These are phyloP conservation scores for Erythrocercus mccallii DNA, from an alignment of 2,113 vertebrate genomes.

Conservation along the genomic window DNA sequence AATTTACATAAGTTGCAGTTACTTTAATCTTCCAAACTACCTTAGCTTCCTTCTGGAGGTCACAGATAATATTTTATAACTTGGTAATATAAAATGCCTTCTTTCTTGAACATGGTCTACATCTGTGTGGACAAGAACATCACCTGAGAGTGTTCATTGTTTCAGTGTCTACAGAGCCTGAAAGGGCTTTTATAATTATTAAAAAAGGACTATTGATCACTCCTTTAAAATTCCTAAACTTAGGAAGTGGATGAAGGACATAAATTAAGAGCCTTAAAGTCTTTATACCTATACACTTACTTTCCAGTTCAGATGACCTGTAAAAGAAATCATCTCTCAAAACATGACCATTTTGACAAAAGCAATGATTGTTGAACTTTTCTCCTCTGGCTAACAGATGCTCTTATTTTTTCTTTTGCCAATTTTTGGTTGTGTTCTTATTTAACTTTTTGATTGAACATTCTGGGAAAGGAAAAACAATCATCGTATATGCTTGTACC, in stretches of 20 bases:
- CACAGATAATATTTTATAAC: not conserved
- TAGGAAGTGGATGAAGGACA: not conserved
- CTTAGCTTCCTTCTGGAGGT: not conserved
- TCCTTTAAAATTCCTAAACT: not conserved
- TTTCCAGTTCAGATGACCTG: not conserved
- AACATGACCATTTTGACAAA: not conserved
- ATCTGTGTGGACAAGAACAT: not conserved
- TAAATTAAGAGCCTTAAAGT: not conserved
- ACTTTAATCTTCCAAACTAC: not conserved
- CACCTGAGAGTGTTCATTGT: not conserved
- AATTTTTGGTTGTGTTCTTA: not conserved
- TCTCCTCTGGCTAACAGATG: not conserved
- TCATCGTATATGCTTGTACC: not conserved
- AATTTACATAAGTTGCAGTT: not conserved
- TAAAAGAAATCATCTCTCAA: not conserved
- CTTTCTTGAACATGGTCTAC: not conserved
- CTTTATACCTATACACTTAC: not conserved
- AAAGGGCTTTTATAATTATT: not conserved
- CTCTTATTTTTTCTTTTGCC: not conserved
- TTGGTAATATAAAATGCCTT: not conserved
- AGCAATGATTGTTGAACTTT: not conserved
- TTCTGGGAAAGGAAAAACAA: not conserved
- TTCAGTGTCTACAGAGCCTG: not conserved
- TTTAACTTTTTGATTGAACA: not conserved
- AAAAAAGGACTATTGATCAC: not conserved